These are phyloP conservation scores for Pipistrellus kuhlii DNA, from an alignment of 2,797 vertebrate genomes.

Conservation along the genomic window DNA sequence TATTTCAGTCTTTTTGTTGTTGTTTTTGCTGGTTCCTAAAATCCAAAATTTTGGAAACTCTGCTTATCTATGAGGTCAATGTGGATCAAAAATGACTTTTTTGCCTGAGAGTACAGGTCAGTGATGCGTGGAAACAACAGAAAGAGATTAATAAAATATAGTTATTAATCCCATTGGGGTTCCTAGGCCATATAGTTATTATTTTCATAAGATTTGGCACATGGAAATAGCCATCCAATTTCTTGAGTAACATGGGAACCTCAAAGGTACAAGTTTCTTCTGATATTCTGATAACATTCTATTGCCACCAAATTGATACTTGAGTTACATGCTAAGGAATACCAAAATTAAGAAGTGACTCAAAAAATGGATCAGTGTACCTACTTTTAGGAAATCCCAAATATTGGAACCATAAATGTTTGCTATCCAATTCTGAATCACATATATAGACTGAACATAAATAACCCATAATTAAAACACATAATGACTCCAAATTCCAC, in stretches of 20 bases:
- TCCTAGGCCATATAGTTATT: not conserved
- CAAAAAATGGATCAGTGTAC: not conserved
- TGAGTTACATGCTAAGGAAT: not conserved
- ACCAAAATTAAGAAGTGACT: not conserved
- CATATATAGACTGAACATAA: not conserved
- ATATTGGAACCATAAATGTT: not conserved
- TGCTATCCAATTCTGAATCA: not conserved
- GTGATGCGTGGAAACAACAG: not conserved
- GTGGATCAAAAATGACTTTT: not conserved
- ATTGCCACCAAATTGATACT: not conserved
- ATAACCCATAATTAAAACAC: not conserved
- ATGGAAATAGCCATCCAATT: not conserved
- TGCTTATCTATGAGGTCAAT: not conserved
- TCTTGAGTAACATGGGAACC: not conserved
- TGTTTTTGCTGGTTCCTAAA: conserved; percentile 13
- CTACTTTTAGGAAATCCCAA: not conserved
- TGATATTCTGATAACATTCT: not conserved
- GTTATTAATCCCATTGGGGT: not conserved
- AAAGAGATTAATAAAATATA: not conserved
- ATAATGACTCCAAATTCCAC: not conserved
- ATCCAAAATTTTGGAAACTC: not conserved
- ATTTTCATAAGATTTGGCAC: not conserved
- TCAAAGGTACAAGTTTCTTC: not conserved
- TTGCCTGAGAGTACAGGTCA: not conserved
- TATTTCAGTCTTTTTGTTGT: not conserved